phyloP scores from a whole-genome alignment of 2,113 vertebrate species.

The Rhodinocichla rosea region DNA sequence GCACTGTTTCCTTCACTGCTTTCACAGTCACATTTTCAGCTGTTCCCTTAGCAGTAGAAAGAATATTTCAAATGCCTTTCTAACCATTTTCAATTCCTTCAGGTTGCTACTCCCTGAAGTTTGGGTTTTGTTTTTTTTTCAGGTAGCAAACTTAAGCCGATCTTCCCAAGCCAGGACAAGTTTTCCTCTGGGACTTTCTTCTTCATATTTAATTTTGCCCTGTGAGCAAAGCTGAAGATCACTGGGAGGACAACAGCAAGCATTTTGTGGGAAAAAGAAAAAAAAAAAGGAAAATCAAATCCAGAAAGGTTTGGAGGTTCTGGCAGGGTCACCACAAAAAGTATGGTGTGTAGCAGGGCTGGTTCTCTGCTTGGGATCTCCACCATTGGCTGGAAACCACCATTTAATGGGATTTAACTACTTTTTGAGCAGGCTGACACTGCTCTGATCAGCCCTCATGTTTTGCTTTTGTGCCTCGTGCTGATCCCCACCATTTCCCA shows the following conservation, averaged over 20 bases:
- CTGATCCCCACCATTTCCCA: background rate
- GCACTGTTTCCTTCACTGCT: background rate
- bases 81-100: background rate
- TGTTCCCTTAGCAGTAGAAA: background rate
- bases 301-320: background rate
- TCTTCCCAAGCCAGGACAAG: background rate
- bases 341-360: accelerated
- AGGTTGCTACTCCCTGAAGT: background rate
- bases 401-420: background rate
- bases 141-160: background rate
- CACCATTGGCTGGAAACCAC: background rate
- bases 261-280: background rate
- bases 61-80: background rate
- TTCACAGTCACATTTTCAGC: background rate
- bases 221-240: background rate
- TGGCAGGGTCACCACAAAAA: background rate
- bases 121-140: background rate
- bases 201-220: background rate
- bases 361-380: accelerated
- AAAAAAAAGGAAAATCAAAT: background rate
- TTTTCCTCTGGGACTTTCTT: background rate
- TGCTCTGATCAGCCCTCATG: background rate
- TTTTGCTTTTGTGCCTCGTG: background rate
- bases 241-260: background rate
- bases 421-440: background rate